These are phyloP conservation scores for Solea senegalensis DNA, from an alignment of 2,113 vertebrate genomes.

Conservation along the genomic window DNA sequence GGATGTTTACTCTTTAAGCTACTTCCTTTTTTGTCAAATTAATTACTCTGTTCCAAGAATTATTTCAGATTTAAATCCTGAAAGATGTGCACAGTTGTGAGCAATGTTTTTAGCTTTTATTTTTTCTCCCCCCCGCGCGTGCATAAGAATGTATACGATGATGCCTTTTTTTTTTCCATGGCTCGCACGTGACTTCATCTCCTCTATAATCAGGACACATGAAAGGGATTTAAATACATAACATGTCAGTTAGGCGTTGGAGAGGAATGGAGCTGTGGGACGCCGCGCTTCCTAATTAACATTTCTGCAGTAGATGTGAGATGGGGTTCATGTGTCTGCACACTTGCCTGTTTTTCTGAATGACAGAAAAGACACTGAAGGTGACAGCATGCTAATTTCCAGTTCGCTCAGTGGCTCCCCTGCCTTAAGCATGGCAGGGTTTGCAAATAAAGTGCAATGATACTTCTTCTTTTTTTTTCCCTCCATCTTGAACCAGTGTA, in stretches of 20 bases:
- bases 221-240: constrained; percentile 80
- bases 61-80: constrained; percentile 47
- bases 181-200: constrained; percentile 65
- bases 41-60: constrained; percentile 51
- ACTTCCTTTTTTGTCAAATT: constrained; percentile 24
- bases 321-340: constrained; percentile 73
- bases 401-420: constrained; percentile 75
- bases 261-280: constrained; percentile 73
- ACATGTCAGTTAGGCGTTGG: constrained; percentile 72
- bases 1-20: constrained; percentile 35
- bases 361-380: constrained; percentile 80
- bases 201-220: constrained; percentile 75
- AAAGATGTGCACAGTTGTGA: constrained; percentile 24
- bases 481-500: constrained; percentile 24
- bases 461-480: constrained; percentile 44
- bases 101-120: constrained; percentile 39
- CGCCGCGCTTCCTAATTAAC: constrained; percentile 79
- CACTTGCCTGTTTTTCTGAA: constrained; percentile 74
- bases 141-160: constrained; percentile 39
- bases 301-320: constrained; percentile 76
- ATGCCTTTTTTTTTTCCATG: constrained; percentile 60
- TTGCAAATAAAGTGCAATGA: constrained; percentile 74
- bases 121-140: constrained; percentile 13
- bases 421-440: constrained; percentile 74
- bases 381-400: constrained; percentile 80